Percentiles rank a stretch among this genome's conserved stretches.
Conservation (phyloP, 2,113 vertebrate genomes). For the Redunca redunca region DNA sequence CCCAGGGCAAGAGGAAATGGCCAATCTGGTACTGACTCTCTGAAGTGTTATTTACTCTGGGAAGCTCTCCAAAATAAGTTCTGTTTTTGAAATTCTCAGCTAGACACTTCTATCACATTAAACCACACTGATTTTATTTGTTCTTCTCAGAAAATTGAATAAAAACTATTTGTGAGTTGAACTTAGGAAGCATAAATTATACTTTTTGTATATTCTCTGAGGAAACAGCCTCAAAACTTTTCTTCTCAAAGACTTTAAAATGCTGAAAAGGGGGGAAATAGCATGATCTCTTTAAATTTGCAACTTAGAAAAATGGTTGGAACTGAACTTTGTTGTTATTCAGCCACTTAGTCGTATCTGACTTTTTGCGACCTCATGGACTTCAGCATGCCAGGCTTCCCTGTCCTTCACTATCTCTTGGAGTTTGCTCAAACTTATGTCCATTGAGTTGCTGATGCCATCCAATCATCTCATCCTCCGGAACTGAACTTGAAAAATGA, state of each 20-base stretch:
- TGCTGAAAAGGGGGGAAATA: background rate
- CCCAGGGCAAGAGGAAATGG: background rate
- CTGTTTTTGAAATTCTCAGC: background rate
- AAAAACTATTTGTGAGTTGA: background rate
- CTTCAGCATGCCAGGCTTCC: background rate
- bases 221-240: background rate
- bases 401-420: background rate
- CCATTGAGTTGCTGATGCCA: background rate
- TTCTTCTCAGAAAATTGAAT: background rate
- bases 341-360: background rate
- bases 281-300: background rate
- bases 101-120: background rate
- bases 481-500: background rate
- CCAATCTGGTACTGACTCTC: background rate
- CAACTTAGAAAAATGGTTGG: background rate
- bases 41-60: background rate
- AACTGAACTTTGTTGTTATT: background rate
- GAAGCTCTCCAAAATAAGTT: background rate
- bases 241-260: background rate
- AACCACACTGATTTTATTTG: background rate
- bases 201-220: background rate
- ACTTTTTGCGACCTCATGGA: background rate
- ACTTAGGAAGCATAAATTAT: background rate
- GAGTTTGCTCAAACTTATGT: background rate
- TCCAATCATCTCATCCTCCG: background rate